phyloP scores from a whole-genome alignment of 2,888 invertebrate species.

The Papilio gigon region DNA sequence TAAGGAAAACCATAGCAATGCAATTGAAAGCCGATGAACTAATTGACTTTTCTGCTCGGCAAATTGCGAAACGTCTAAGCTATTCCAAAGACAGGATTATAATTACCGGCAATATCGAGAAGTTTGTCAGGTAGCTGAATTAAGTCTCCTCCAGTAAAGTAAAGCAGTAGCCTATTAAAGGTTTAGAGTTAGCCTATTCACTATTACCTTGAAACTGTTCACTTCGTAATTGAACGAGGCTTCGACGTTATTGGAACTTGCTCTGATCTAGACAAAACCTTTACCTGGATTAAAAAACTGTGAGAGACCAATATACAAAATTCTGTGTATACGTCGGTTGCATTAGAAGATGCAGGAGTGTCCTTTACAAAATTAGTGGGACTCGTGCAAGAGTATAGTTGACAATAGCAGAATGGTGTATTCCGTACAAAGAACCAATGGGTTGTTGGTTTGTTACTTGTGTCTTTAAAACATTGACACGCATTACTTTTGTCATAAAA shows the following conservation, averaged over 20 bases:
- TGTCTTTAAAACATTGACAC: no score
- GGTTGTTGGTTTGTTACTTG: no score
- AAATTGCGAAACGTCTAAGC: conserved; percentile 37
- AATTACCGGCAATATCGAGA: conserved; percentile 9
- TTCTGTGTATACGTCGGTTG: no score
- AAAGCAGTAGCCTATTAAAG: neutral
- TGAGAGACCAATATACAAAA: no score
- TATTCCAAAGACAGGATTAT: conserved; percentile 30
- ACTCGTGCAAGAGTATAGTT: no score
- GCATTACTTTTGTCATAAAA: no score
- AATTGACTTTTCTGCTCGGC: conserved; percentile 38
- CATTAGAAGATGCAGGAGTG: no score
- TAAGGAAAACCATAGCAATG: conserved; percentile 38
- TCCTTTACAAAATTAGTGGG: no score
- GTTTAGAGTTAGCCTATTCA: neutral
- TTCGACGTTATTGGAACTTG: neutral
- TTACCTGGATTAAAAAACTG: no score
- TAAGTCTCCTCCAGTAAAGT: neutral
- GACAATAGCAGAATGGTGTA: no score
- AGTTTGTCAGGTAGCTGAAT: conserved; percentile 2
- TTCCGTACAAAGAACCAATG: no score
- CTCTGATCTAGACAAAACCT: no score
- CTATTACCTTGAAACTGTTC: neutral
- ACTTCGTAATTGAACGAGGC: neutral
- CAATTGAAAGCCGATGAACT: conserved; percentile 40